Evolutionary conservation across 2,888 invertebrate species (phyloP).

Genomic region (Allacma fusca): DNA sequence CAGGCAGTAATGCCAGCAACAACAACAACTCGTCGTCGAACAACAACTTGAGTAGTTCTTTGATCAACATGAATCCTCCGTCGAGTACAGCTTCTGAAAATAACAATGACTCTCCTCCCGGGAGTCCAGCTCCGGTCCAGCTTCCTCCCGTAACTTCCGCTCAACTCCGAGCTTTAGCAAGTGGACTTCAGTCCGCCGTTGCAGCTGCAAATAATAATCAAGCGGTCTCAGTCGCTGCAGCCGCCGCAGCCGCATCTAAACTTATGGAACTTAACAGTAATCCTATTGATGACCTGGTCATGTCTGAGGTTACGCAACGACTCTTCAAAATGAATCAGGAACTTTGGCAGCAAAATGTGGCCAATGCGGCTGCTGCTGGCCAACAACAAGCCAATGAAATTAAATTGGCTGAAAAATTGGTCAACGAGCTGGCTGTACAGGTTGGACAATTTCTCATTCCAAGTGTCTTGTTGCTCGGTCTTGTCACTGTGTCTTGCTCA

Average conservation of each 20-base stretch:
- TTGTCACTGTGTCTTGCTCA: not conserved
- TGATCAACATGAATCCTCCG: conserved; percentile 10
- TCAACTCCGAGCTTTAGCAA: conserved; percentile 58
- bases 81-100: conserved; percentile 31
- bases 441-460: conserved; percentile 44
- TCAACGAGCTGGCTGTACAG: conserved; percentile 61
- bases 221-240: conserved; percentile 52
- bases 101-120: conserved; percentile 48
- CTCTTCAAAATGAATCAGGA: conserved; percentile 62
- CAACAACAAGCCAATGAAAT: conserved; percentile 59
- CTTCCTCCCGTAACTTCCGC: conserved; percentile 31
- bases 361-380: conserved; percentile 55
- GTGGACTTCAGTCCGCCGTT: conserved; percentile 55
- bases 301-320: conserved; percentile 60
- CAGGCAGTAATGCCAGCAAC: not conserved
- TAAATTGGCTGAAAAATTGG: conserved; percentile 61
- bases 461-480: not conserved
- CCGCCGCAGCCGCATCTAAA: conserved; percentile 58
- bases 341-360: conserved; percentile 61
- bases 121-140: conserved; percentile 43
- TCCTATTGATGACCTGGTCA: conserved; percentile 57
- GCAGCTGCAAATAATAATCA: conserved; percentile 49
- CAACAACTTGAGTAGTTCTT: not conserved
- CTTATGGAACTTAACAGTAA: conserved; percentile 52
- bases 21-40: conserved; percentile 40